phyloP scores from a whole-genome alignment of 2,888 invertebrate species.

The Congeria kusceri region DNA sequence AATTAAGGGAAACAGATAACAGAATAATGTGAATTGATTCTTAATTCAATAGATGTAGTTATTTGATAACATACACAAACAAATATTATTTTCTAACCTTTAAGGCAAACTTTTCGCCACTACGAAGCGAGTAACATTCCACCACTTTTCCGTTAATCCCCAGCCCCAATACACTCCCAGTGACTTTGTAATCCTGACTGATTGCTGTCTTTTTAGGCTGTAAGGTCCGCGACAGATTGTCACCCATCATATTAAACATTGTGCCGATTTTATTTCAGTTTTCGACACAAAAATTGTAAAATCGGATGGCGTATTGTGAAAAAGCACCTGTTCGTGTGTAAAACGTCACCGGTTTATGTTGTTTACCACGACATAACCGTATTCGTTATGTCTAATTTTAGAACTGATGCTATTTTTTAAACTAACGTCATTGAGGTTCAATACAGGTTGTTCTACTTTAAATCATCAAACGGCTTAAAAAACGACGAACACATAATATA shows the following conservation, averaged over 20 bases:
- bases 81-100: constrained; percentile 89
- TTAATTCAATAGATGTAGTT: too few species aligned
- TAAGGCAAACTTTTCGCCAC: constrained; percentile 93
- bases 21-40: too few species aligned
- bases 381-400: too few species aligned
- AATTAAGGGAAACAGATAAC: too few species aligned
- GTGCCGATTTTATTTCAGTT: constrained; percentile 4
- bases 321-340: constrained; percentile 52
- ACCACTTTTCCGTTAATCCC: constrained; percentile 99
- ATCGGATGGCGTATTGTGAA: constrained; percentile 9
- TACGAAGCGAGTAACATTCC: constrained; percentile 93
- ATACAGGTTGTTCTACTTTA: too few species aligned
- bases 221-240: constrained; percentile 67
- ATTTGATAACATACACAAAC: not conserved
- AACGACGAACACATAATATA: too few species aligned
- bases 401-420: too few species aligned
- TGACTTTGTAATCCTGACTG: constrained; percentile 96
- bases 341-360: constrained; percentile 53
- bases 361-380: constrained; percentile 13
- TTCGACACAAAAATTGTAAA: constrained; percentile 24
- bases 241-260: constrained; percentile 74
- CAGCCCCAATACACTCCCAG: constrained; percentile 96
- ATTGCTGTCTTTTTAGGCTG: constrained; percentile 91
- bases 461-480: too few species aligned
- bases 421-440: too few species aligned